Evolutionary conservation across 2,113 vertebrate species (phyloP).

Genomic region (Ammodytes dubius): DNA sequence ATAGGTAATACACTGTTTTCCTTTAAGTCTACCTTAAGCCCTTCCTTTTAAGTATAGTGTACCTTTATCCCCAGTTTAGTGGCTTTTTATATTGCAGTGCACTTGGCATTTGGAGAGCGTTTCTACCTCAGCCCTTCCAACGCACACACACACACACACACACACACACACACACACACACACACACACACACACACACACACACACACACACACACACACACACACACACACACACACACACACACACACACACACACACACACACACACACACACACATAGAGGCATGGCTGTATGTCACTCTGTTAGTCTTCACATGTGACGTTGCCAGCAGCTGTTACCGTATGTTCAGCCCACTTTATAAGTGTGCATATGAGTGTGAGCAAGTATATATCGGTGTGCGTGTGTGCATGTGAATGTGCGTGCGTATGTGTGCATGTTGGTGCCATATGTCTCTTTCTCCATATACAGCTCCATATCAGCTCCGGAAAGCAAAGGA

Average conservation of each 20-base stretch:
- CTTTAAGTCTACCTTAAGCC: background rate
- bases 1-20: background rate
- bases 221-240: conserved; percentile 25
- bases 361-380: conserved; percentile 79
- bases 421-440: background rate
- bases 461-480: conserved; percentile 88
- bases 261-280: conserved; percentile 24
- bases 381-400: conserved; percentile 15
- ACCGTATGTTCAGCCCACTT: conserved; percentile 81
- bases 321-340: conserved; percentile 90
- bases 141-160: conserved; percentile 7
- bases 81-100: conserved; percentile 6
- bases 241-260: conserved; percentile 5
- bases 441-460: conserved; percentile 69
- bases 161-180: conserved; percentile 24
- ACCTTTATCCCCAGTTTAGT: conserved; percentile 33
- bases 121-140: conserved; percentile 42
- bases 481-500: conserved; percentile 85
- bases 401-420: conserved; percentile 12
- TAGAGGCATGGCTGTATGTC: conserved; percentile 61
- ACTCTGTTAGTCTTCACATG: conserved; percentile 90
- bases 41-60: background rate
- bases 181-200: conserved; percentile 24
- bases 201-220: conserved; percentile 2
- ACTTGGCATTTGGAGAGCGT: conserved; percentile 32